These are phyloP conservation scores for Nibea albiflora DNA, from an alignment of 2,113 vertebrate genomes.

Conservation along the genomic window DNA sequence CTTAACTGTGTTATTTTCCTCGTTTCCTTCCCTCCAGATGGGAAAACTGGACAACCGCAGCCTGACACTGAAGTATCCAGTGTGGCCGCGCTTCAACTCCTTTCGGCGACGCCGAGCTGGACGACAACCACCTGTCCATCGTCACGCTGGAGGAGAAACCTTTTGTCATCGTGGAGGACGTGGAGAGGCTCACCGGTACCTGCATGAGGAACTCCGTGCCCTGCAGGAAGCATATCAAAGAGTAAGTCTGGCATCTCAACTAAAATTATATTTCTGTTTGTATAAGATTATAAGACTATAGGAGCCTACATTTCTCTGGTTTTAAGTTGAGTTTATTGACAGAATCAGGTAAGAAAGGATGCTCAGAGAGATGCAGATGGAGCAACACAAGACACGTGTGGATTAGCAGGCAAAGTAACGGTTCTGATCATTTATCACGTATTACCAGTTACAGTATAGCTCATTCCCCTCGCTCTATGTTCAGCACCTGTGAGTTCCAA, in stretches of 20 bases:
- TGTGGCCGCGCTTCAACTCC: constrained; percentile 97
- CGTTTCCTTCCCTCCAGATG: constrained; percentile 85
- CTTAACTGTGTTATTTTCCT: not conserved
- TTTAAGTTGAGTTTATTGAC: not conserved
- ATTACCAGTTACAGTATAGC: not conserved
- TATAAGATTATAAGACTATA: no score
- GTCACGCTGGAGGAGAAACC: constrained; percentile 99
- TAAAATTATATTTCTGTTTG: not conserved
- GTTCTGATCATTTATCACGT: not conserved
- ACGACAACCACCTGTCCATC: constrained; percentile 96
- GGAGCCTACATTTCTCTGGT: not conserved
- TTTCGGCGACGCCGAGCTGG: constrained; percentile 92
- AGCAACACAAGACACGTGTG: no score
- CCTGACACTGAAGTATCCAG: constrained; percentile 92
- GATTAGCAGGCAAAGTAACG: not conserved
- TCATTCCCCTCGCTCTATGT: not conserved
- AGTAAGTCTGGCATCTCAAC: constrained; percentile 84
- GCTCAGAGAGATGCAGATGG: no score
- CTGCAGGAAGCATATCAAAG: constrained; percentile 94
- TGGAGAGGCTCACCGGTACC: constrained; percentile 94
- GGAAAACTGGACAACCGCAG: constrained; percentile 96
- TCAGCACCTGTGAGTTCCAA: not conserved
- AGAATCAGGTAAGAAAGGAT: not conserved
- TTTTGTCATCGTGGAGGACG: constrained; percentile 97
- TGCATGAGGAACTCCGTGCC: constrained; percentile 98